Evolutionary conservation across 2,113 vertebrate genomes (phyloP).

Genomic region (Sminthopsis crassicaudata): DNA sequence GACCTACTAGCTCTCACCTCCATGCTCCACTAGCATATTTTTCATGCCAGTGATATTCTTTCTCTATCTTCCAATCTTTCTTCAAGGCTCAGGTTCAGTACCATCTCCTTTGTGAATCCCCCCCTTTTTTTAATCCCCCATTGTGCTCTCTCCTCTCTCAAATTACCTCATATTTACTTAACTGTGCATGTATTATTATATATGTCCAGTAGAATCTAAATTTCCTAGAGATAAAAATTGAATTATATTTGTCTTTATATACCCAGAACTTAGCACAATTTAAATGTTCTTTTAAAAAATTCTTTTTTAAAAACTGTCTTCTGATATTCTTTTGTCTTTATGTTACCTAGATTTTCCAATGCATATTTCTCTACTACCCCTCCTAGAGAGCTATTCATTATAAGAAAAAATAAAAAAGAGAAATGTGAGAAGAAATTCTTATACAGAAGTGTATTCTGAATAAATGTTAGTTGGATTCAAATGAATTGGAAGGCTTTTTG

Average conservation of each 20-base stretch:
- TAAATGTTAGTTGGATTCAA: neutral
- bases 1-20: neutral
- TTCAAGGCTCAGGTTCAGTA: neutral
- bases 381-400: neutral
- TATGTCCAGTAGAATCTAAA: neutral
- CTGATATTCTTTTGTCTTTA: neutral
- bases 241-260: neutral
- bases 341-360: neutral
- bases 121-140: neutral
- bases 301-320: neutral
- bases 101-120: neutral
- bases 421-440: neutral
- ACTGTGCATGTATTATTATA: neutral
- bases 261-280: neutral
- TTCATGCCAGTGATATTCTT: neutral
- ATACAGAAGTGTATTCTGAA: neutral
- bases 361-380: neutral
- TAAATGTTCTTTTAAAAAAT: neutral
- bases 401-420: neutral
- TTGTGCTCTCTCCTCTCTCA: neutral
- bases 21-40: neutral
- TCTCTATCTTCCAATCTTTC: neutral
- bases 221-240: neutral
- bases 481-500: neutral
- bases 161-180: neutral